Evolutionary conservation across 1,140 invertebrate species (phyloP).

Genomic region (Asbolus verrucosus): DNA sequence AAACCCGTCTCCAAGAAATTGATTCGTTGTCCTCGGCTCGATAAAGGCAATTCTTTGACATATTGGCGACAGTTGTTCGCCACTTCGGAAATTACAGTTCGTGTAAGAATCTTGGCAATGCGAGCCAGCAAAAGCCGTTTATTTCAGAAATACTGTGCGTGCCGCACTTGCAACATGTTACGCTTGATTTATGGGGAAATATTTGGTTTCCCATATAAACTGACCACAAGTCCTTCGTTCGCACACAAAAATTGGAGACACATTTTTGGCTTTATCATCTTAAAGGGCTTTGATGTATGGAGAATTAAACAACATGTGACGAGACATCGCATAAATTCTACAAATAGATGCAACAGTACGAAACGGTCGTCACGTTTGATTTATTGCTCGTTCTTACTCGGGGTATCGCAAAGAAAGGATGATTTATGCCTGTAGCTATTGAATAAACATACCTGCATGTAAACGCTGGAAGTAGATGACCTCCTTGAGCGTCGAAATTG

Average conservation of each 20-base stretch:
- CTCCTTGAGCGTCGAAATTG: constrained; percentile 52
- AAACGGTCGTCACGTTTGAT: constrained; percentile 16
- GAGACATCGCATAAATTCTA: too few species aligned
- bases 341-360: neutral
- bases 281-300: too few species aligned
- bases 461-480: constrained; percentile 54
- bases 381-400: too few species aligned
- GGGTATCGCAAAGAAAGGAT: too few species aligned
- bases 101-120: constrained; percentile 13
- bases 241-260: too few species aligned
- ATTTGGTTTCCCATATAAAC: neutral
- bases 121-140: neutral
- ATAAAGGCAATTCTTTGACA: too few species aligned
- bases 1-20: too few species aligned
- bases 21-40: too few species aligned
- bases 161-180: constrained; percentile 18
- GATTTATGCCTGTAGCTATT: too few species aligned
- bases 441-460: constrained; percentile 54
- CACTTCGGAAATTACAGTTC: constrained; percentile 6
- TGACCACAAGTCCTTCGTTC: neutral
- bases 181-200: constrained; percentile 1
- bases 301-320: constrained; percentile 4
- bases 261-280: too few species aligned
- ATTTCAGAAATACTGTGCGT: constrained; percentile 10
- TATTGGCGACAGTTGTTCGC: constrained; percentile 6